Percentiles rank a stretch among this genome's conserved stretches.
These are phyloP conservation scores for Drosophila pseudoobscura DNA, from an alignment of 1,140 invertebrate genomes.

Conservation along the genomic window DNA sequence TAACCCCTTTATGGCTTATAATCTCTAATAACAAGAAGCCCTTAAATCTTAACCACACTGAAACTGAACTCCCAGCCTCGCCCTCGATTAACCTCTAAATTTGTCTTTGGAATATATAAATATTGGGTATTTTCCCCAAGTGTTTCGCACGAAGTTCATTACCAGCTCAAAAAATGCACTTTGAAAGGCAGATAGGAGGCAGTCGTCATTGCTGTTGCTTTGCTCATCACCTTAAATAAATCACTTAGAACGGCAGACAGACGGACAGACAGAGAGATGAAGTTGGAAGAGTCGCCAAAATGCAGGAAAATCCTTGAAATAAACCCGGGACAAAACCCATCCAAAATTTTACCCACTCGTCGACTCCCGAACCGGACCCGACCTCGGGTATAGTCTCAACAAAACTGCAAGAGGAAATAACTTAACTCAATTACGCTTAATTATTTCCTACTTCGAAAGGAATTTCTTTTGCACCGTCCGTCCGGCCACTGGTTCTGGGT, in stretches of 20 bases:
- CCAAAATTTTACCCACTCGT: too few species aligned
- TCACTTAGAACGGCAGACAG: slow-evolving; percentile 32
- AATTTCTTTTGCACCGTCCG: slow-evolving; percentile 39
- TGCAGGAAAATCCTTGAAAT: slow-evolving; percentile 16
- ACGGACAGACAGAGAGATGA: background rate
- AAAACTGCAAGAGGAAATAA: slow-evolving; percentile 73
- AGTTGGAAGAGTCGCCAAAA: background rate
- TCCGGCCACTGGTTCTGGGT: slow-evolving; percentile 24
- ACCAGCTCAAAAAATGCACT: slow-evolving; percentile 20
- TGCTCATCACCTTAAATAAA: slow-evolving; percentile 37
- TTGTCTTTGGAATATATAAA: too few species aligned
- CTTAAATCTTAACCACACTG: too few species aligned
- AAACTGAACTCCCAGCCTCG: too few species aligned
- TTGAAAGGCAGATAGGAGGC: background rate
- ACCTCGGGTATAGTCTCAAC: slow-evolving; percentile 22
- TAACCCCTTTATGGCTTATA: too few species aligned
- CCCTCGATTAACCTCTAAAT: too few species aligned
- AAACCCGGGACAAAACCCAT: too few species aligned
- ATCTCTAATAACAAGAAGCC: too few species aligned
- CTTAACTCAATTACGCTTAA: slow-evolving; percentile 82
- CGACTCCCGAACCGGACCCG: background rate
- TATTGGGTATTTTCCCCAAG: background rate
- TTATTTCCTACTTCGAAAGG: slow-evolving; percentile 80
- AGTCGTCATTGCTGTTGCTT: slow-evolving; percentile 13
- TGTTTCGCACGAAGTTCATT: slow-evolving; percentile 4